Base-by-base conservation (phyloP, 2,113 vertebrate genomes). In the Malurus alboscapulatus region DNA sequence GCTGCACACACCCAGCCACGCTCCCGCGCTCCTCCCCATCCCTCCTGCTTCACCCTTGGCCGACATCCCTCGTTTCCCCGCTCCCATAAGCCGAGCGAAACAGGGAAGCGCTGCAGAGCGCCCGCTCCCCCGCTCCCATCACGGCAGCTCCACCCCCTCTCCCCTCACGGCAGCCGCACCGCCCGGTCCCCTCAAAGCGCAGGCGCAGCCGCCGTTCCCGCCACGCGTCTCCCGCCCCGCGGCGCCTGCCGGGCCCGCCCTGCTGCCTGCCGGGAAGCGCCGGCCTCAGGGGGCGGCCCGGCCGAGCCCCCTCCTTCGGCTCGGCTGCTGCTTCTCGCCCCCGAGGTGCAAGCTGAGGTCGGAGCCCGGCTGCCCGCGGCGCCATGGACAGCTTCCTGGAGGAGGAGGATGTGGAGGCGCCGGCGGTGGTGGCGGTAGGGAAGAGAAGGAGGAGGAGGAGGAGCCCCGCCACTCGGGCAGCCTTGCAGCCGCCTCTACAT, bases 41-140 rank as follows among this genome's bases (percentile, higher is more conserved):
- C 32, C 38, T 53, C 36, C n/a, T 6, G 27, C 59, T 45, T 47
- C 29, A 17, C 12, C 20, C 24, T 16, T 1, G 2, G 7, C 12
- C 6, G 2, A 2, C 38, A 1, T 0, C 12, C 19, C n/a, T 38
- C 17, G 1, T 4, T 10, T 8, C 18, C 44, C 30, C 25, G 0
- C 9, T n/a, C 1, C 74, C 36, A 2, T 6, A 1, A 0, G 18
- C 42, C 2, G 32, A 4, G 2, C 6, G 13, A 20, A 13, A 9
- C n/a, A 10, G 0, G 4, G 7, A 45, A 32, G 1, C 2, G 1
- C 54, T 0, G 4, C 9, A 0, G 1, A 8, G 0, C 1, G 7
- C 1, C 34, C 1, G 1, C 0, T 10, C 38, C 38, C 38, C 38
- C 36, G 10, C 10, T 36, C 36, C 36, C 36, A 9, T 36, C 36